Conservation (phyloP, 2,113 vertebrate genomes). For the Glaucidium brasilianum region DNA sequence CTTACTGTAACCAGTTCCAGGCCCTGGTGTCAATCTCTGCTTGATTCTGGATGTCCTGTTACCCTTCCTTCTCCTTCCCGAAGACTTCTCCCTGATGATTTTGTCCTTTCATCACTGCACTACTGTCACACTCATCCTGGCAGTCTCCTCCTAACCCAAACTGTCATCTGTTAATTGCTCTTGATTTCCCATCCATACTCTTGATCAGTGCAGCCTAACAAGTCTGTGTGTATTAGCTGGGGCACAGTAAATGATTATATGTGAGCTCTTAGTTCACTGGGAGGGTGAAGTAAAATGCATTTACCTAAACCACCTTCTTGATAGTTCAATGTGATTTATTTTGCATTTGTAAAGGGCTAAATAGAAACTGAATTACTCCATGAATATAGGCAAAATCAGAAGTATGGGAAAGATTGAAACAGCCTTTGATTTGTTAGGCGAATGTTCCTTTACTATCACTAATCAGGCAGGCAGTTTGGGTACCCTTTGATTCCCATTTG, state of each 20-base stretch:
- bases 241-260: not conserved
- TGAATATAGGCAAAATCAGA: not conserved
- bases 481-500: not conserved
- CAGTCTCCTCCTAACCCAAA: not conserved
- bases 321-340: not conserved
- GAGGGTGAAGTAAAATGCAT: not conserved
- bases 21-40: not conserved
- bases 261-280: not conserved
- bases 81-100: not conserved
- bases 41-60: not conserved
- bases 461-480: not conserved
- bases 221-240: not conserved
- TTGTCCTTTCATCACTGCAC: not conserved
- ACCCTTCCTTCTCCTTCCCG: not conserved
- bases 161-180: not conserved
- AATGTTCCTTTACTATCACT: not conserved
- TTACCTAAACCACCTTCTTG: not conserved
- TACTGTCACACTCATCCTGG: not conserved
- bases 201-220: not conserved
- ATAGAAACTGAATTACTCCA: not conserved
- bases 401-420: not conserved
- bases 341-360: not conserved
- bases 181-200: not conserved
- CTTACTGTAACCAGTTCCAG: not conserved
- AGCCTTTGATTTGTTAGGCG: not conserved